phyloP scores from a whole-genome alignment of 2,113 vertebrate species.

The Hemichromis elongatus region DNA sequence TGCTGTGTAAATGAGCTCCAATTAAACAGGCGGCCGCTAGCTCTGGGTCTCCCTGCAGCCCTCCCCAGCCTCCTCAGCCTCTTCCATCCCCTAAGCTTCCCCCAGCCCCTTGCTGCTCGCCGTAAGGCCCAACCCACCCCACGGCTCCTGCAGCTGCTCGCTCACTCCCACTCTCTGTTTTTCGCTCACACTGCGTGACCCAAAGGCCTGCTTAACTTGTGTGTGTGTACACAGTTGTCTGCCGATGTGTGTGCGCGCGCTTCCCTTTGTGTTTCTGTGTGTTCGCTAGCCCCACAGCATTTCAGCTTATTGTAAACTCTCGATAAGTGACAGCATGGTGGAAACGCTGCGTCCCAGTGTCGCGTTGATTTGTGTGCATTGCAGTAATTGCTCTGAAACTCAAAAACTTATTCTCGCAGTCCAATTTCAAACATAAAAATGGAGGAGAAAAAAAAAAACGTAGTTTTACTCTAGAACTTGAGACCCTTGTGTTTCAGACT shows the following conservation, averaged over 20 bases:
- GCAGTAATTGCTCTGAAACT: constrained; percentile 57
- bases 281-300: constrained; percentile 61
- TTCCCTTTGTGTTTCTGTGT: constrained; percentile 15
- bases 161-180: constrained; percentile 61
- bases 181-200: constrained; percentile 68
- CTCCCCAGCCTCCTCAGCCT: constrained; percentile 40
- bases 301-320: constrained; percentile 64
- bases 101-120: constrained; percentile 65
- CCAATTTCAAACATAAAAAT: neutral
- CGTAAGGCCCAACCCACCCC: constrained; percentile 68
- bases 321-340: constrained; percentile 61
- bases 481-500: neutral
- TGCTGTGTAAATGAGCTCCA: constrained; percentile 77
- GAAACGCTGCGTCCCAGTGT: constrained; percentile 46
- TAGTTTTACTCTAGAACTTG: neutral
- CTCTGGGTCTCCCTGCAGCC: constrained; percentile 62
- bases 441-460: neutral
- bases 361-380: constrained; percentile 64
- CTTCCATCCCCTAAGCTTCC: constrained; percentile 34
- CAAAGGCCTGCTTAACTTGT: constrained; percentile 66
- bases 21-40: constrained; percentile 72
- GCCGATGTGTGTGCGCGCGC: constrained; percentile 21
- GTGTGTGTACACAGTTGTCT: constrained; percentile 20
- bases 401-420: constrained; percentile 35
- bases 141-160: constrained; percentile 68